Conservation (phyloP, 64 coral and sea anemone species). For the Montipora efflorescens region DNA sequence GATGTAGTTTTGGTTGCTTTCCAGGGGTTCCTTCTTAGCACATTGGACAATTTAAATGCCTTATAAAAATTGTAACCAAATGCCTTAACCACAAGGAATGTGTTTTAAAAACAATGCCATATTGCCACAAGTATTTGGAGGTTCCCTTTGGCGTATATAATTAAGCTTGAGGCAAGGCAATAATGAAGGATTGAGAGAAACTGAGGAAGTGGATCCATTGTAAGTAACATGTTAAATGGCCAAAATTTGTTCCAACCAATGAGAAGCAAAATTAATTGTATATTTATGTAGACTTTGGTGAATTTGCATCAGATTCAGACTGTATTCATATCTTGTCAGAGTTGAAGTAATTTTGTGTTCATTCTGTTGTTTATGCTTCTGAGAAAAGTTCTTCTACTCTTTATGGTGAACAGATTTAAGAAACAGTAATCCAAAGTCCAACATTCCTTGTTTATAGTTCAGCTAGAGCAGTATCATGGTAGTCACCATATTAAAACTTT, state of each 20-base stretch:
- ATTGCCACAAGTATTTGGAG: constrained; percentile 2
- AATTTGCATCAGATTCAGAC: constrained; percentile 53
- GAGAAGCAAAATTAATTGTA: neutral
- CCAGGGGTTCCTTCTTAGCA: neutral
- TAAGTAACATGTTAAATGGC: neutral
- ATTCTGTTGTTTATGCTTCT: neutral
- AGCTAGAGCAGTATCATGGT: neutral
- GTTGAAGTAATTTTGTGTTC: constrained; percentile 25
- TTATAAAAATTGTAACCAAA: neutral
- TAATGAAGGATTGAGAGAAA: neutral
- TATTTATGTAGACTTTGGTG: neutral
- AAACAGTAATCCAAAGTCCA: neutral
- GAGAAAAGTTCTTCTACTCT: neutral
- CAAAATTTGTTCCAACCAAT: constrained; percentile 12
- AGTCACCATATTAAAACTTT: neutral
- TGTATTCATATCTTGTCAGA: constrained; percentile 24
- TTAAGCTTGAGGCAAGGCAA: neutral
- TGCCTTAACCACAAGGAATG: constrained; percentile 26
- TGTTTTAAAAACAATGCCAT: neutral
- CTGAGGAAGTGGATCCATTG: neutral
- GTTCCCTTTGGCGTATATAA: neutral
- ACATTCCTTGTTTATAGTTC: neutral
- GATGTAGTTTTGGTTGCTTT: neutral
- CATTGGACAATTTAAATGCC: neutral
- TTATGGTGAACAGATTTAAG: neutral